Evolutionary conservation across 2,888 invertebrate species (phyloP).

Genomic region (Macropis europaea): DNA sequence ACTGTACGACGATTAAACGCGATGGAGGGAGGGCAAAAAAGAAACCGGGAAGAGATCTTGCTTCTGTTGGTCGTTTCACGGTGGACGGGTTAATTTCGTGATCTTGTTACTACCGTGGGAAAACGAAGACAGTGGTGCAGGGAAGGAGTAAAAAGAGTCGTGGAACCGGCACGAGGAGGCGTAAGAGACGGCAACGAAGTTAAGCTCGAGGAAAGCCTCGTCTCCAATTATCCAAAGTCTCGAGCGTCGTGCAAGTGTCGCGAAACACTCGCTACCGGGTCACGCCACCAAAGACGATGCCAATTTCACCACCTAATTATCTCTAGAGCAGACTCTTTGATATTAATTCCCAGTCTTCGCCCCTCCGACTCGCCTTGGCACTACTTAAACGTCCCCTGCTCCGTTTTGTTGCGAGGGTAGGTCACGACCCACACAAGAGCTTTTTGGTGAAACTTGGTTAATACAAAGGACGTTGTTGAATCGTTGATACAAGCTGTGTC

Average conservation of each 20-base stretch:
- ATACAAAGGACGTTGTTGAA: no score
- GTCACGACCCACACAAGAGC: background rate
- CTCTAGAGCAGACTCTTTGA: background rate
- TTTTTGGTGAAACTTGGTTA: no score
- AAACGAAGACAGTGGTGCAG: background rate
- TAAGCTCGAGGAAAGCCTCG: conserved; percentile 53
- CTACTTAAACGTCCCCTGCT: background rate
- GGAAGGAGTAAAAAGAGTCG: conserved; percentile 1
- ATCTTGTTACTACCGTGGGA: conserved; percentile 42
- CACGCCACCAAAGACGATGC: conserved; percentile 3
- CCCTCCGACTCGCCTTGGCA: background rate
- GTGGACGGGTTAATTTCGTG: conserved; percentile 50
- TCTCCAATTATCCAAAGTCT: conserved; percentile 53
- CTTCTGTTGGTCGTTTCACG: conserved; percentile 39
- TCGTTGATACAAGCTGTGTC: no score
- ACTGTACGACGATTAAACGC: background rate
- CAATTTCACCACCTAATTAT: conserved; percentile 13
- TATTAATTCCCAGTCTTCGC: conserved; percentile 1
- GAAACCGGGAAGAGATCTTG: conserved; percentile 22
- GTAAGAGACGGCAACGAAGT: conserved; percentile 41
- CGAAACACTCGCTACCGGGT: background rate
- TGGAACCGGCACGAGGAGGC: conserved; percentile 1
- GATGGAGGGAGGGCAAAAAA: background rate
- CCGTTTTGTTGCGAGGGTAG: background rate
- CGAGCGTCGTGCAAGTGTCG: background rate